Conservation (phyloP, 2,888 invertebrate species). For the Eupithecia subfuscata region DNA sequence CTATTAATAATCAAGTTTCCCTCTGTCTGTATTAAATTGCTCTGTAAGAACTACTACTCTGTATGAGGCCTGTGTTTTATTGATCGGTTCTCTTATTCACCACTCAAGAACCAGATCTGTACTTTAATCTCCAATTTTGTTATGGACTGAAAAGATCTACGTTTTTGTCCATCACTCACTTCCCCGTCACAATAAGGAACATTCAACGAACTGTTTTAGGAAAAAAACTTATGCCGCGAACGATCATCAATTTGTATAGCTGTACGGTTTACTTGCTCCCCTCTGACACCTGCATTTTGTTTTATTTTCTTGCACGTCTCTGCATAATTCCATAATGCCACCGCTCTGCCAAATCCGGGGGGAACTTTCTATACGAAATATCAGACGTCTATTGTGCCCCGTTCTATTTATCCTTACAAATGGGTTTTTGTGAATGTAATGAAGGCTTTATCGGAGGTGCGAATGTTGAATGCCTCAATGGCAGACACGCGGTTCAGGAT, state of each 20-base stretch:
- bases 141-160: slow-evolving; percentile 7
- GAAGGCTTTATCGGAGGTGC: slow-evolving; percentile 81
- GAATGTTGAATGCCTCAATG: slow-evolving; percentile 69
- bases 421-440: slow-evolving; percentile 78
- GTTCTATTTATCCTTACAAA: slow-evolving; percentile 76
- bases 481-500: slow-evolving; percentile 59
- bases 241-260: slow-evolving; percentile 36
- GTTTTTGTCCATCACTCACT: slow-evolving; percentile 9
- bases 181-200: slow-evolving; percentile 17
- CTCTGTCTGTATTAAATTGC: slow-evolving; percentile 22
- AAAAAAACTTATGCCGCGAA: slow-evolving; percentile 26
- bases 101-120: slow-evolving; percentile 3
- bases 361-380: slow-evolving; percentile 79
- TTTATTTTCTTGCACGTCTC: slow-evolving; percentile 77
- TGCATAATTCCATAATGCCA: slow-evolving; percentile 77
- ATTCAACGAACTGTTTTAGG: slow-evolving; percentile 19
- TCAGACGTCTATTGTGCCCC: slow-evolving; percentile 74
- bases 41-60: slow-evolving; percentile 11
- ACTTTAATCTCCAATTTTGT: slow-evolving; percentile 10
- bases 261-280: slow-evolving; percentile 31
- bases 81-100: slow-evolving; percentile 23
- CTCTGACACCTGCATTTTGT: slow-evolving; percentile 77
- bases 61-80: slow-evolving; percentile 29
- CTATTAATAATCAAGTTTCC: slow-evolving; percentile 29
- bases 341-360: slow-evolving; percentile 73